phyloP scores from a whole-genome alignment of 2,888 invertebrate genomes.

The Sphaerophoria taeniata region DNA sequence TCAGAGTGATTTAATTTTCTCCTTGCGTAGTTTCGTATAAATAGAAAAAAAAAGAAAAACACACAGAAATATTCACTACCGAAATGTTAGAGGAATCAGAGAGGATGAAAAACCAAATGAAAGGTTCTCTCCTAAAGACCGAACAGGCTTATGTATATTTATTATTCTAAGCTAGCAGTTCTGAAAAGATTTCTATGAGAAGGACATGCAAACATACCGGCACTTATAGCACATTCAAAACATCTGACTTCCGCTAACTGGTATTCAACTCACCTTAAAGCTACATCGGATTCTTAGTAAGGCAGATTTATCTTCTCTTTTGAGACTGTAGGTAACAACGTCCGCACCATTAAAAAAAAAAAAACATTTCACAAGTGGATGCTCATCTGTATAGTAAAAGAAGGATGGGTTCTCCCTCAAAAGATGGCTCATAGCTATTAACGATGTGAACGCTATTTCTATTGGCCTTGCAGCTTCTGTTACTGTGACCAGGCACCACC shows the following conservation, averaged over 20 bases:
- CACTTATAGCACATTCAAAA: slow-evolving; percentile 70
- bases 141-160: slow-evolving; percentile 70
- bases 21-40: slow-evolving; percentile 70
- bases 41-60: slow-evolving; percentile 13
- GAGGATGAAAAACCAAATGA: slow-evolving; percentile 12
- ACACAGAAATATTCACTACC: background rate
- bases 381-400: slow-evolving; percentile 12
- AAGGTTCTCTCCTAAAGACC: slow-evolving; percentile 48
- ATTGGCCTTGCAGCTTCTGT: slow-evolving; percentile 19
- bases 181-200: slow-evolving; percentile 35
- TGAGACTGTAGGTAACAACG: too few relatives aligned
- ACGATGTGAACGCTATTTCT: slow-evolving; percentile 46
- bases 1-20: slow-evolving; percentile 74
- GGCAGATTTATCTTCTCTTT: slow-evolving; percentile 66
- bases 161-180: slow-evolving; percentile 70
- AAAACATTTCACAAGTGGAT: slow-evolving; percentile 37
- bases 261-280: slow-evolving; percentile 9
- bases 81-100: slow-evolving; percentile 13
- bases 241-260: slow-evolving; percentile 56
- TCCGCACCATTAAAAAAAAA: background rate
- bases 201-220: slow-evolving; percentile 49
- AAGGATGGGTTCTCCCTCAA: background rate
- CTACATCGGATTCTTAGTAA: slow-evolving; percentile 56
- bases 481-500: slow-evolving; percentile 30
- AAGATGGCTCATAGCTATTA: slow-evolving; percentile 53